Conservation (phyloP, 1,140 invertebrate genomes). For the Trichomalopsis sarcophagae region DNA sequence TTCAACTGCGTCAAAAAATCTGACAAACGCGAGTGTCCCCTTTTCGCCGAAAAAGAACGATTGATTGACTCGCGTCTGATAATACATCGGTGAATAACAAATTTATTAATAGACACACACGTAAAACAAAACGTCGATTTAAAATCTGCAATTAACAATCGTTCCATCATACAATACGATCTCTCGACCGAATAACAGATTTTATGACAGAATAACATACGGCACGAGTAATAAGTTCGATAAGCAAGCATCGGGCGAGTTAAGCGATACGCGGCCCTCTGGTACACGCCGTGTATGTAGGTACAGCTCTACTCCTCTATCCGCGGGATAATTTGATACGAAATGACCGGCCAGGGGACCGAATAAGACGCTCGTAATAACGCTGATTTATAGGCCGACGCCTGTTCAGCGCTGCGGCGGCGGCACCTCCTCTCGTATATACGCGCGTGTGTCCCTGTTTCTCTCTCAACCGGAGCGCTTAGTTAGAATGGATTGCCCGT, state of each 20-base stretch:
- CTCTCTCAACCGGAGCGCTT: slow-evolving; percentile 50
- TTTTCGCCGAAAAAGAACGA: too few species aligned
- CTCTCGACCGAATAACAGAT: neutral
- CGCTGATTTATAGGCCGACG: slow-evolving; percentile 70
- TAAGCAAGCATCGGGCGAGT: neutral
- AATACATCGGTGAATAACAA: too few species aligned
- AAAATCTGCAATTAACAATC: too few species aligned
- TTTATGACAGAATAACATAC: neutral
- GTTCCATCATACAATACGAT: too few species aligned
- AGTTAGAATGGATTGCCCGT: slow-evolving; percentile 73
- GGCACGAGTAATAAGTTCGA: neutral
- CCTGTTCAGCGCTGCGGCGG: neutral
- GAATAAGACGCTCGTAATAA: slow-evolving; percentile 74
- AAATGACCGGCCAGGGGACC: slow-evolving; percentile 69
- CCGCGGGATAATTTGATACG: slow-evolving; percentile 70
- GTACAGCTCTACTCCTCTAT: neutral
- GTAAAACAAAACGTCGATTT: too few species aligned
- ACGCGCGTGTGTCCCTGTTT: neutral
- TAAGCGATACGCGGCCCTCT: neutral
- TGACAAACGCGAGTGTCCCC: too few species aligned
- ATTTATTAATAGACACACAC: too few species aligned
- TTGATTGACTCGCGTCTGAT: too few species aligned
- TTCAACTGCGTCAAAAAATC: too few species aligned
- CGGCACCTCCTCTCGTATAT: neutral
- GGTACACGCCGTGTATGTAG: neutral